Evolutionary conservation across 2,888 invertebrate species (phyloP).

Genomic region (Phasia obesa): DNA sequence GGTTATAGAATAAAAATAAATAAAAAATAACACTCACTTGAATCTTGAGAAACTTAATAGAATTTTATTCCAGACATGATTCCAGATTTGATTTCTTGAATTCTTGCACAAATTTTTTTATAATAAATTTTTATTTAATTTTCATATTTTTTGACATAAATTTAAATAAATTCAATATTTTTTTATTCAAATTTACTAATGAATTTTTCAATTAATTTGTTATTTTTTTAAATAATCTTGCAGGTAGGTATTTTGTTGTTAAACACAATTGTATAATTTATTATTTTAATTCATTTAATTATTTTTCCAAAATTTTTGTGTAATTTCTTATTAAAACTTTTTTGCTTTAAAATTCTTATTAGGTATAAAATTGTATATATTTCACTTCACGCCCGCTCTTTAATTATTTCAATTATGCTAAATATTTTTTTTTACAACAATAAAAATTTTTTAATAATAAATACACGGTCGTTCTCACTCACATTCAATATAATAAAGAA

Average conservation of each 20-base stretch:
- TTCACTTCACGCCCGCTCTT: conserved; percentile 15
- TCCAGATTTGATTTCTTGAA: background rate
- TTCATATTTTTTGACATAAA: background rate
- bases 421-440: conserved; percentile 25
- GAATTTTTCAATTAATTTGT: background rate
- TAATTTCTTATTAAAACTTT: background rate
- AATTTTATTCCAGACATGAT: conserved; percentile 33
- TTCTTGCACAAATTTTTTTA: background rate
- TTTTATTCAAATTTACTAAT: background rate
- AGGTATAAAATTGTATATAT: background rate
- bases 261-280: background rate
- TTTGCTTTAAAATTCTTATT: conserved; percentile 11
- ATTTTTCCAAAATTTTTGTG: background rate
- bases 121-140: background rate
- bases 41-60: background rate
- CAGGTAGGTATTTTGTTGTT: background rate
- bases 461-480: conserved; percentile 37
- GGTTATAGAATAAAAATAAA: background rate
- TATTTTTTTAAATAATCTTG: too few relatives aligned
- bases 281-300: background rate
- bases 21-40: conserved; percentile 10
- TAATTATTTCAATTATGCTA: conserved; percentile 40
- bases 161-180: background rate
- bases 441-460: conserved; percentile 30
- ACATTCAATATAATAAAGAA: conserved; percentile 11